These are phyloP conservation scores for Xestia rhomboidea DNA, from an alignment of 2,888 invertebrate species.

Conservation along the genomic window DNA sequence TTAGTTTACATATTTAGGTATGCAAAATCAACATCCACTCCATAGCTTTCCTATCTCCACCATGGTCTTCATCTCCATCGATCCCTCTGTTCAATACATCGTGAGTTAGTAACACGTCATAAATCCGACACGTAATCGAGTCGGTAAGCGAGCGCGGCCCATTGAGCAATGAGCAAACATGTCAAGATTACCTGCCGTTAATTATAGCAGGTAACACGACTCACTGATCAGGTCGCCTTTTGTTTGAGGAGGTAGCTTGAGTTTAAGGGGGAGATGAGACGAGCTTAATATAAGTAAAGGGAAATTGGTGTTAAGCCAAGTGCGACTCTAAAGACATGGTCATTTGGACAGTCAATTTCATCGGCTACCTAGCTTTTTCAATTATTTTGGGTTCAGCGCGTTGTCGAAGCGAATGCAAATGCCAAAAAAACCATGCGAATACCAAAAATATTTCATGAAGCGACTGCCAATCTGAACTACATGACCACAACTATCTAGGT, in stretches of 20 bases:
- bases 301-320: neutral
- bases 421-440: too few relatives aligned
- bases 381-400: neutral
- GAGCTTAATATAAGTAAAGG: neutral
- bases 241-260: constrained; percentile 10
- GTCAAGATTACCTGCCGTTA: constrained; percentile 59
- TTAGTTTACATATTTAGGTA: neutral
- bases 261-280: neutral
- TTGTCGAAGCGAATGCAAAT: neutral
- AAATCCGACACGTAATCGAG: constrained; percentile 51
- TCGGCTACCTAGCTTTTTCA: neutral
- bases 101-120: constrained; percentile 52
- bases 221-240: constrained; percentile 41
- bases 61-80: constrained; percentile 24
- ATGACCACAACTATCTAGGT: neutral
- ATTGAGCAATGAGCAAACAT: constrained; percentile 59
- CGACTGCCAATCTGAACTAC: neutral
- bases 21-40: neutral
- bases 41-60: neutral
- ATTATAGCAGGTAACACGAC: constrained; percentile 43
- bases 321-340: neutral
- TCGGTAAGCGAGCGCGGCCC: constrained; percentile 46
- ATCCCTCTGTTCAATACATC: constrained; percentile 22
- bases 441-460: neutral
- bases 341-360: neutral